Percentiles rank a stretch among this genome's conserved stretches.
Conservation (phyloP, 2,113 vertebrate species). For the Cariama cristata region DNA sequence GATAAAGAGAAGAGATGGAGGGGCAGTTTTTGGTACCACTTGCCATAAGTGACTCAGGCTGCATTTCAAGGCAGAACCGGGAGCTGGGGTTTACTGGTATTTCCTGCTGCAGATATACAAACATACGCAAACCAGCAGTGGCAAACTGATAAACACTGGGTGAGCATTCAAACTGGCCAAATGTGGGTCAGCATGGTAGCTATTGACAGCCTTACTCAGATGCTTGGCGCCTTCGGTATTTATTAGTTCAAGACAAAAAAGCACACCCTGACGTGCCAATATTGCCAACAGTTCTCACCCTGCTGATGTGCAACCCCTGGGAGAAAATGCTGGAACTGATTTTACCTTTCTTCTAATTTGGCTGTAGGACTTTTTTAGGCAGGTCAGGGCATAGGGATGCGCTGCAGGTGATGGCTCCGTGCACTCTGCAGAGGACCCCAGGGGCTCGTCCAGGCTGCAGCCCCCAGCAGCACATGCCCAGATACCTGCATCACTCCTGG, state of each 20-base stretch:
- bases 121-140: neutral
- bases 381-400: rapidly evolving
- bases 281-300: neutral
- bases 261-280: neutral
- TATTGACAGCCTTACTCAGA: neutral
- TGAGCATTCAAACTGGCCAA: neutral
- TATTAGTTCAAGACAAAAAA: neutral
- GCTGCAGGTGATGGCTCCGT: rapidly evolving
- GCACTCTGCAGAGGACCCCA: rapidly evolving
- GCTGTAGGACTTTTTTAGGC: neutral
- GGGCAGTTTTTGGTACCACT: neutral
- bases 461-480: neutral
- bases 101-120: neutral
- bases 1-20: neutral
- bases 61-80: neutral
- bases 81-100: neutral
- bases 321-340: rapidly evolving
- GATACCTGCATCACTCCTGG: rapidly evolving
- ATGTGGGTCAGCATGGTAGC: neutral
- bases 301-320: neutral
- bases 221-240: neutral
- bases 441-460: neutral
- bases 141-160: neutral
- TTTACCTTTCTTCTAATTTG: neutral
- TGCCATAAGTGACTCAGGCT: neutral